Conservation (phyloP, 1,140 invertebrate species). For the Palaemon carinicauda region DNA sequence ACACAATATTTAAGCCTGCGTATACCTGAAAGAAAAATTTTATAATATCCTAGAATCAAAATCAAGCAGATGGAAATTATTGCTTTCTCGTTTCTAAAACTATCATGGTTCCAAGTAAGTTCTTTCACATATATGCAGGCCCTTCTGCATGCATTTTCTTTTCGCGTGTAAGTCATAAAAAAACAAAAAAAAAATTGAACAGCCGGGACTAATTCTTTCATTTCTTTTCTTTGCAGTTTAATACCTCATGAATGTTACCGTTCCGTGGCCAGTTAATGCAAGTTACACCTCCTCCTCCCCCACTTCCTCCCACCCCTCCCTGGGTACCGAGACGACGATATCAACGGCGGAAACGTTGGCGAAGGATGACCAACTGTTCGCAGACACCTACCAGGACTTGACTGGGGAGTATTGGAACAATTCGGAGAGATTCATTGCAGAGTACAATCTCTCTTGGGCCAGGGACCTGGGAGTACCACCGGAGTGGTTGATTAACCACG, state of each 20-base stretch:
- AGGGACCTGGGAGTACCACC: constrained; percentile 12
- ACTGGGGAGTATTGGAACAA: not conserved
- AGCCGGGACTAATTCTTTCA: too few species aligned
- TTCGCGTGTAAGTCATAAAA: too few species aligned
- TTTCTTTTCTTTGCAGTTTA: not conserved
- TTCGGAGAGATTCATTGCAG: too few species aligned
- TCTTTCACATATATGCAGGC: too few species aligned
- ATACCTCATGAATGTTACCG: not conserved
- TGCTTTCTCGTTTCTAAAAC: too few species aligned
- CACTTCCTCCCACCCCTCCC: not conserved
- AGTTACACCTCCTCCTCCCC: not conserved
- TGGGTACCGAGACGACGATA: not conserved
- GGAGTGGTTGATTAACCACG: constrained; percentile 25
- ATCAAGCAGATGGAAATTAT: too few species aligned
- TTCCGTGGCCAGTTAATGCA: not conserved
- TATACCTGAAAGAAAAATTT: too few species aligned
- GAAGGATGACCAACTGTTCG: not conserved
- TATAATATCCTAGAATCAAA: too few species aligned
- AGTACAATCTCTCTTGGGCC: constrained; percentile 26
- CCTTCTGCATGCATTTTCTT: too few species aligned
- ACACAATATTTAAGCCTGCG: too few species aligned
- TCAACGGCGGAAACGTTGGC: not conserved
- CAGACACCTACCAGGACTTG: not conserved
- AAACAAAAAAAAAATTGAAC: too few species aligned
- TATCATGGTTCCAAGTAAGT: too few species aligned